Base-by-base conservation (phyloP, 2,113 vertebrate genomes). In the Falco punctatus region DNA sequence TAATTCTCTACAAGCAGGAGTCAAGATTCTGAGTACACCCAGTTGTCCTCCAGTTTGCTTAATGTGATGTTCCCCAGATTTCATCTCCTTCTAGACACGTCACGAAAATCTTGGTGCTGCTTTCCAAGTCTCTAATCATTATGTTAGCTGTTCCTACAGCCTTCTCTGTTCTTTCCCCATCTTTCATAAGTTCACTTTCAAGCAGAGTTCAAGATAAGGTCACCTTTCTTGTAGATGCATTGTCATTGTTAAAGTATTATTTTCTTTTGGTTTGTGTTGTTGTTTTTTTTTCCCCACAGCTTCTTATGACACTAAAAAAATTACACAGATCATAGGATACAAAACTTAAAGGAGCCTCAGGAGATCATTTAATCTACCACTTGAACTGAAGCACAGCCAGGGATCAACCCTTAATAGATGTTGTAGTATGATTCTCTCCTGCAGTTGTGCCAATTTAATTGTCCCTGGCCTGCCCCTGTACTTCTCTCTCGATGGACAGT, bases 381-480 rank as follows among this genome's bases (percentile, higher is more conserved):
- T 94, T 88, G 69, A 89, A 83, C 89, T 75, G 86, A 89, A 75
- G 81, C 81, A 86, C 86, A 92, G 89, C 38, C 81, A 91, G 70
- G 48, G 57, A 95, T 89, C 86, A 64, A 8, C 55, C 49, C 77
- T 57, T 79, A 81, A 64, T 5, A 78, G 81, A 67, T 38, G 15
- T n/a, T 70, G 81, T 79, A 70, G 59, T 57, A 26, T 30, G 22
- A 55, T 54, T 91, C 51, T 71, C 17, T 52, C 69, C 80, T 62
- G n/a, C 72, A 74, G 13, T 38, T 73, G 75, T 88, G 28, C 46
- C 67, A 54, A n/a, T 73, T 30, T 42, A 48, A 62, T 62, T 75
- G 69, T 88, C 52, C 40, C 51, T 80, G 9, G 6, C 30, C 66
- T 62, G 19, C 17, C 55, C 16, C 52, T 42, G 8, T 30, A 10